Percentiles rank a stretch among this genome's conserved stretches.
phyloP scores from a whole-genome alignment of 2,888 invertebrate species.

The Phorcus lineatus region DNA sequence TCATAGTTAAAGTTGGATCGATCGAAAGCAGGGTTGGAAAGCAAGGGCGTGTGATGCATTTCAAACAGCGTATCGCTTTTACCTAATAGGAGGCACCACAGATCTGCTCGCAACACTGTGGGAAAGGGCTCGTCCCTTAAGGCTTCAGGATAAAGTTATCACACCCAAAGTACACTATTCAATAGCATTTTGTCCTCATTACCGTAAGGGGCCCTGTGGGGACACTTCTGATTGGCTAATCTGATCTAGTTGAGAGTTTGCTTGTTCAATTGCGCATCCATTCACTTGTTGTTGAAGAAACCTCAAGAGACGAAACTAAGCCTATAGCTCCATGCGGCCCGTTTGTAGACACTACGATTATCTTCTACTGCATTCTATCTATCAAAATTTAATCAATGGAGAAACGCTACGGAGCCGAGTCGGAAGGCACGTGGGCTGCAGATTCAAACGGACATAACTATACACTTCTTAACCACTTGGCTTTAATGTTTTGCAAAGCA shows the following conservation, averaged over 20 bases:
- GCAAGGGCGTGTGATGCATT: neutral
- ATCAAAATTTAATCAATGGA: conserved; percentile 26
- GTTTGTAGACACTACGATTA: conserved; percentile 20
- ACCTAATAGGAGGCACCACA: neutral
- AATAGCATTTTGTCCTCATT: conserved; percentile 27
- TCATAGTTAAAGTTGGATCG: conserved; percentile 7
- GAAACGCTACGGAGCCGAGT: too few species aligned
- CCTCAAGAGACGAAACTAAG: neutral
- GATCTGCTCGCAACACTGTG: neutral
- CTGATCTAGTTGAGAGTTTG: conserved; percentile 22
- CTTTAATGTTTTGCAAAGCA: too few species aligned
- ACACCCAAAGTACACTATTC: conserved; percentile 8
- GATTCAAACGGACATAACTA: too few species aligned
- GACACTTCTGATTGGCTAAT: conserved; percentile 24
- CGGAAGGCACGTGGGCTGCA: too few species aligned
- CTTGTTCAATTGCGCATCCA: conserved; percentile 26
- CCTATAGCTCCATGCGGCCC: neutral
- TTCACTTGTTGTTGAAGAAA: neutral
- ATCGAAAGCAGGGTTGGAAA: neutral
- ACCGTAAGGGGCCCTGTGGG: conserved; percentile 28
- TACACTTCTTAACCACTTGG: too few species aligned
- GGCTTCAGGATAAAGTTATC: conserved; percentile 16
- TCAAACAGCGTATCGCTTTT: conserved; percentile 12
- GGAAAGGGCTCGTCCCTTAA: neutral
- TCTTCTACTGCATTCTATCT: conserved; percentile 17